Conservation (phyloP, 1,140 invertebrate genomes). For the Drosophila chauvacae region DNA sequence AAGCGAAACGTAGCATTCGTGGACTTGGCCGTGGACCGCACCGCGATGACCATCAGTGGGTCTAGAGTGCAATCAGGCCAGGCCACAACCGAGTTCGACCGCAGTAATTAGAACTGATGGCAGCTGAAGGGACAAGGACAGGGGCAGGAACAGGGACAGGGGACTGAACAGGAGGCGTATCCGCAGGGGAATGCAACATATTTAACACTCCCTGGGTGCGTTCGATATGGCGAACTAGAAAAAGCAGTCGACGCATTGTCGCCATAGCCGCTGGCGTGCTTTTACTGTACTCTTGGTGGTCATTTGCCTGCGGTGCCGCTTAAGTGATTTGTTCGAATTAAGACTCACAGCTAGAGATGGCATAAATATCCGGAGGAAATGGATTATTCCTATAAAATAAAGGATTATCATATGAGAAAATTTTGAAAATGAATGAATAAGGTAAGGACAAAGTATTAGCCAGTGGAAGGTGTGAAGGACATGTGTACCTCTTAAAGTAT, state of each 20-base stretch:
- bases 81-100: slow-evolving; percentile 9
- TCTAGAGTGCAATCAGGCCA: slow-evolving; percentile 50
- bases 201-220: slow-evolving; percentile 73
- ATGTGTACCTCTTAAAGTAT: no score
- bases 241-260: slow-evolving; percentile 58
- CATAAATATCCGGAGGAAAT: slow-evolving; percentile 1
- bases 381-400: not conserved
- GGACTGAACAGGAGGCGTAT: slow-evolving; percentile 3
- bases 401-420: not conserved
- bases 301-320: slow-evolving; percentile 80
- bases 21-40: slow-evolving; percentile 13
- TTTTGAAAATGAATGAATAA: not conserved
- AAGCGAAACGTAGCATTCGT: slow-evolving; percentile 32
- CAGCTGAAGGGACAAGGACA: slow-evolving; percentile 1
- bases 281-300: slow-evolving; percentile 75
- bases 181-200: slow-evolving; percentile 67
- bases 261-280: slow-evolving; percentile 56
- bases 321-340: slow-evolving; percentile 77
- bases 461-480: not conserved
- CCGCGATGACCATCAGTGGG: slow-evolving; percentile 46
- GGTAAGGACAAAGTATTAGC: not conserved
- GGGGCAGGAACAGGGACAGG: not conserved
- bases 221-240: slow-evolving; percentile 69
- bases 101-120: slow-evolving; percentile 53
- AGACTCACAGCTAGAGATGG: slow-evolving; percentile 25